phyloP scores from a whole-genome alignment of 2,888 invertebrate genomes.

The Synergus umbraculus region DNA sequence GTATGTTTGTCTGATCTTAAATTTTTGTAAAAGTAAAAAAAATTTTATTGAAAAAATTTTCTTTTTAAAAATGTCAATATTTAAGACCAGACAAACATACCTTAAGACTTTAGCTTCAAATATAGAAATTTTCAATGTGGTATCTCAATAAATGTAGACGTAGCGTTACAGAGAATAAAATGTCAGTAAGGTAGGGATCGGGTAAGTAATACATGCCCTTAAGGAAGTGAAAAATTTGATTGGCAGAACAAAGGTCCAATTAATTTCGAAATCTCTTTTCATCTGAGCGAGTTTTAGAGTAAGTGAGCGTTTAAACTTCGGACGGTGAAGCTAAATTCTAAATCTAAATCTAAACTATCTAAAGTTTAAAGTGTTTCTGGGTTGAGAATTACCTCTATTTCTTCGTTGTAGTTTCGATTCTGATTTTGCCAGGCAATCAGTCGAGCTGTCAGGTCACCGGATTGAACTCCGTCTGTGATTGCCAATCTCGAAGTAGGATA shows the following conservation, averaged over 20 bases:
- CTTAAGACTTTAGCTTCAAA: too few relatives aligned
- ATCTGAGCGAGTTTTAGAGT: not conserved
- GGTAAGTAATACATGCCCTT: not conserved
- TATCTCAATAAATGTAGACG: too few relatives aligned
- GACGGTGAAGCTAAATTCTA: not conserved
- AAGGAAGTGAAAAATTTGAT: not conserved
- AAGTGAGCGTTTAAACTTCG: not conserved
- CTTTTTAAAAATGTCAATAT: too few relatives aligned
- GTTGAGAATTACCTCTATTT: constrained; percentile 6
- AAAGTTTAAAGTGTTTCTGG: not conserved
- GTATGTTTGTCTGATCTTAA: too few relatives aligned
- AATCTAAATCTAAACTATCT: not conserved
- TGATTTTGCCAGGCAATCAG: constrained; percentile 70
- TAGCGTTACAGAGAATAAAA: too few relatives aligned
- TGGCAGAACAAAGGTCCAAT: not conserved
- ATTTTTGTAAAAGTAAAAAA: too few relatives aligned
- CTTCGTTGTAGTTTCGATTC: constrained; percentile 55
- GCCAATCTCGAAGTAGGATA: constrained; percentile 55
- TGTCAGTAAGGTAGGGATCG: too few relatives aligned
- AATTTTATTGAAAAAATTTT: too few relatives aligned
- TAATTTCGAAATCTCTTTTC: not conserved
- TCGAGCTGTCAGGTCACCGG: constrained; percentile 70
- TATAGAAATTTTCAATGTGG: too few relatives aligned
- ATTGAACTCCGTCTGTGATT: constrained; percentile 63
- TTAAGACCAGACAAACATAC: too few relatives aligned